These are phyloP conservation scores for Hypotaenidia okinawae DNA, from an alignment of 2,797 vertebrate genomes.

Conservation along the genomic window DNA sequence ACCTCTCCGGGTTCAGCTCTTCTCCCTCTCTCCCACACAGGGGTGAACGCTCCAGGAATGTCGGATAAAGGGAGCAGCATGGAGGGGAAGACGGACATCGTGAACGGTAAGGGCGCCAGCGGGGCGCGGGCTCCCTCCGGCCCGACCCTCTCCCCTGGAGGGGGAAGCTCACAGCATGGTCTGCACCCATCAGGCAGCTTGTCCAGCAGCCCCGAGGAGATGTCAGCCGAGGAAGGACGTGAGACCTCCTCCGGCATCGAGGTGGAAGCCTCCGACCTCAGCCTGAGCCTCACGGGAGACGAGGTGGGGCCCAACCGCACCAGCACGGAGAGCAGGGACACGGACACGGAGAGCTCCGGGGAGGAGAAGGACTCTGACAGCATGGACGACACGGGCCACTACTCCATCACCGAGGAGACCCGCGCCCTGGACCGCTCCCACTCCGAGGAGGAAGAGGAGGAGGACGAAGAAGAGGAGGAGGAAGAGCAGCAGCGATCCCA, in stretches of 20 bases:
- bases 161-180: not conserved
- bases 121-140: not conserved
- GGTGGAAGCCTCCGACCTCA: constrained; percentile 81
- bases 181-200: constrained; percentile 65
- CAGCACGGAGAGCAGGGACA: constrained; percentile 73
- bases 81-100: constrained; percentile 75
- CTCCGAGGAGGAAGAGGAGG: constrained; percentile 79
- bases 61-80: constrained; percentile 72
- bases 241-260: constrained; percentile 83
- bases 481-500: constrained; percentile 55
- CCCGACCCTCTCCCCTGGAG: too few relatives aligned
- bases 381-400: constrained; percentile 93
- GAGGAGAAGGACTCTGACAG: constrained; percentile 95
- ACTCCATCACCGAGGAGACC: constrained; percentile 88
- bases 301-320: constrained; percentile 72
- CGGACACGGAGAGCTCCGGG: constrained; percentile 78
- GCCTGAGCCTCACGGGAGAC: constrained; percentile 77
- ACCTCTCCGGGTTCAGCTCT: not conserved
- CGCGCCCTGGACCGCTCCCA: constrained; percentile 83
- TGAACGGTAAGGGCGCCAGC: constrained; percentile 70
- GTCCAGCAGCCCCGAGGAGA: constrained; percentile 82
- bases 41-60: constrained; percentile 62
- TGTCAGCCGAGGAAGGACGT: constrained; percentile 78
- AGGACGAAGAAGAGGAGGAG: constrained; percentile 53
- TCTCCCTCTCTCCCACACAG: constrained; percentile 6